Evolutionary conservation across 2,113 vertebrate genomes (phyloP).

Genomic region (Perccottus glenii): DNA sequence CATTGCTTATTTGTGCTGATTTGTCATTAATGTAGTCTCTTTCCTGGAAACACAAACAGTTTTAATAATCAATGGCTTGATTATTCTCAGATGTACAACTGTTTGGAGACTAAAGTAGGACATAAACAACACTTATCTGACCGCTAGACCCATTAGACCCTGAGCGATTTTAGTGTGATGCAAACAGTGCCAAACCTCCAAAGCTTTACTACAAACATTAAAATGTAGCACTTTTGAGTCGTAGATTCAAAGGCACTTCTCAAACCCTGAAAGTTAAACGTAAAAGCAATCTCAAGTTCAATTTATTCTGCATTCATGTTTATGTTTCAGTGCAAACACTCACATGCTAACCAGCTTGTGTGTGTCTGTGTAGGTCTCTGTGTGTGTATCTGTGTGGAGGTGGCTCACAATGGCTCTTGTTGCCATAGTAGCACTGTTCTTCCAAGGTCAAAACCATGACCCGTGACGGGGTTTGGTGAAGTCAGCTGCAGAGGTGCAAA

Average conservation of each 20-base stretch:
- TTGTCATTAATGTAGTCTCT: conserved; percentile 28
- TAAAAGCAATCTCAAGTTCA: too few species aligned
- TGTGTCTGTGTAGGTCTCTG: not conserved
- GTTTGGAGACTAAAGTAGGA: not conserved
- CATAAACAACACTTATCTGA: conserved; percentile 2
- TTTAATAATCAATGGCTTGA: conserved; percentile 7
- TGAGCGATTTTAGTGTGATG: too few species aligned
- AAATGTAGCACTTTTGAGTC: too few species aligned
- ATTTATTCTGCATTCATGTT: too few species aligned
- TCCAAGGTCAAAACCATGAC: conserved; percentile 57
- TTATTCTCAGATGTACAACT: conserved; percentile 10
- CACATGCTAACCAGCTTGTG: too few species aligned
- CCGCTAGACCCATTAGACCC: not conserved
- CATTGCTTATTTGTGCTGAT: conserved; percentile 28
- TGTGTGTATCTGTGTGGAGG: not conserved
- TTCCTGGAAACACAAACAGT: conserved; percentile 13
- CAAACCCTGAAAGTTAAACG: too few species aligned
- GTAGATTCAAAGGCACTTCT: too few species aligned
- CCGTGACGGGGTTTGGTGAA: conserved; percentile 30
- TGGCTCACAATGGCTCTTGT: conserved; percentile 32
- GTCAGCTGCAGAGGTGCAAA: conserved; percentile 65
- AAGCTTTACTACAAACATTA: too few species aligned
- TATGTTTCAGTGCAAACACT: too few species aligned
- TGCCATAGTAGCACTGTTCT: conserved; percentile 52
- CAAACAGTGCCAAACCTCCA: too few species aligned